phyloP scores from a whole-genome alignment of 1,140 invertebrate species.

The Cephus cinctus region DNA sequence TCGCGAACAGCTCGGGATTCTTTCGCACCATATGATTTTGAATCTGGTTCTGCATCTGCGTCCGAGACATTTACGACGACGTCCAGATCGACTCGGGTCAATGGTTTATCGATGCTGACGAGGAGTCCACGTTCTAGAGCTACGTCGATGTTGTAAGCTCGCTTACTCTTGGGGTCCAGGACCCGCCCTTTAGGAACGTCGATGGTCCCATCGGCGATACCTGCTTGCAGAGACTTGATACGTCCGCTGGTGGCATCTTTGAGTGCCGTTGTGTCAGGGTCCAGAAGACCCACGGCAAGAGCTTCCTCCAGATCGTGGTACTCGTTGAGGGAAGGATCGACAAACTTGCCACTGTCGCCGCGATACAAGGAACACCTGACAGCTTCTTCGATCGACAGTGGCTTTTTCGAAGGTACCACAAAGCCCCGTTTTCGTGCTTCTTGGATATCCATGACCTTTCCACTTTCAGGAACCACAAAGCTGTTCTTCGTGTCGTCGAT shows the following conservation, averaged over 20 bases:
- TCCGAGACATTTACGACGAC: too few species aligned
- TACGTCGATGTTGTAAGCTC: constrained; percentile 69
- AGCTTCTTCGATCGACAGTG: constrained; percentile 75
- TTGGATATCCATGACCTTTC: constrained; percentile 64
- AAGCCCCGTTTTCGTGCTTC: constrained; percentile 72
- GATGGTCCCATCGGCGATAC: constrained; percentile 79
- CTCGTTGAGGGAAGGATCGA: constrained; percentile 71
- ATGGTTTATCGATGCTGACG: constrained; percentile 69
- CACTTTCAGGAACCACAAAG: constrained; percentile 65
- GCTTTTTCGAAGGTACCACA: constrained; percentile 71
- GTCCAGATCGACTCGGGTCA: too few species aligned
- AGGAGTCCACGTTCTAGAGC: constrained; percentile 74
- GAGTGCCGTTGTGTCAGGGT: constrained; percentile 73
- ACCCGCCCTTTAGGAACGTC: constrained; percentile 75
- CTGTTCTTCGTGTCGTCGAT: constrained; percentile 72
- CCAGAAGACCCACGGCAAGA: constrained; percentile 71
- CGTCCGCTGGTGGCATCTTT: constrained; percentile 74
- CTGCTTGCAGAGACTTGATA: constrained; percentile 70
- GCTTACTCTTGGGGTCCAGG: constrained; percentile 74
- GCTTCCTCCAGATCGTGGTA: constrained; percentile 71
- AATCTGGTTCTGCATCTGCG: too few species aligned
- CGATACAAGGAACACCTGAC: constrained; percentile 75
- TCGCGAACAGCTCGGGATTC: too few species aligned
- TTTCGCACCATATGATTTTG: too few species aligned
- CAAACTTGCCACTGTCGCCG: constrained; percentile 75